Evolutionary conservation across 2,888 invertebrate species (phyloP).

Genomic region (Vanessa cardui): DNA sequence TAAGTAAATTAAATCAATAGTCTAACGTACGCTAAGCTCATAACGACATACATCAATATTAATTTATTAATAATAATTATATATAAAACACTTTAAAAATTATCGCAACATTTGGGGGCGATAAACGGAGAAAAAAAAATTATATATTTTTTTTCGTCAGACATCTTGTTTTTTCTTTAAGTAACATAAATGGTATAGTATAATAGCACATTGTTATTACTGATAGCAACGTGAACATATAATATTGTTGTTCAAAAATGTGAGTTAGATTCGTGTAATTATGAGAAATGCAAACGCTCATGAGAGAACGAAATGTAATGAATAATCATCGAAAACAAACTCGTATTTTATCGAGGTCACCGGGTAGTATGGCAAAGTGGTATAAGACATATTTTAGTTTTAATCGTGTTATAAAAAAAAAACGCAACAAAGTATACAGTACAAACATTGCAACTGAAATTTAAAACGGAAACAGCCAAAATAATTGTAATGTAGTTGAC

Average conservation of each 20-base stretch:
- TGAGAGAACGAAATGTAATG: not conserved
- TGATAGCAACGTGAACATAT: too few relatives aligned
- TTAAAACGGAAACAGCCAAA: conserved; percentile 4
- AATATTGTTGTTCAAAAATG: too few relatives aligned
- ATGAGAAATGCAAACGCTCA: not conserved
- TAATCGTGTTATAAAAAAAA: conserved; percentile 12
- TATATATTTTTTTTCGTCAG: not conserved
- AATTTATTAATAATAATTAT: conserved; percentile 19
- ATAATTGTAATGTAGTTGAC: not conserved
- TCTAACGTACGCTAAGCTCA: conserved; percentile 23
- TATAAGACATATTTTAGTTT: conserved; percentile 7
- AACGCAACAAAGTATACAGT: conserved; percentile 14
- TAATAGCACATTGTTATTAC: not conserved
- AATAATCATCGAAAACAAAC: conserved; percentile 17
- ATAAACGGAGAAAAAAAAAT: too few relatives aligned
- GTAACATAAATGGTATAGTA: not conserved
- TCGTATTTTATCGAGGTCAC: conserved; percentile 18
- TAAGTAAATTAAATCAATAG: conserved; percentile 17
- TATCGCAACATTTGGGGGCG: not conserved
- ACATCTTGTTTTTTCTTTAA: not conserved
- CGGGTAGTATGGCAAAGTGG: conserved; percentile 2
- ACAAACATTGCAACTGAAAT: conserved; percentile 24
- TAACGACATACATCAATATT: conserved; percentile 22
- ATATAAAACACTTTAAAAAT: conserved; percentile 16
- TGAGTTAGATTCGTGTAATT: not conserved